Conservation (phyloP, 2,888 invertebrate genomes). For the Pycnomerus fuliginosus region DNA sequence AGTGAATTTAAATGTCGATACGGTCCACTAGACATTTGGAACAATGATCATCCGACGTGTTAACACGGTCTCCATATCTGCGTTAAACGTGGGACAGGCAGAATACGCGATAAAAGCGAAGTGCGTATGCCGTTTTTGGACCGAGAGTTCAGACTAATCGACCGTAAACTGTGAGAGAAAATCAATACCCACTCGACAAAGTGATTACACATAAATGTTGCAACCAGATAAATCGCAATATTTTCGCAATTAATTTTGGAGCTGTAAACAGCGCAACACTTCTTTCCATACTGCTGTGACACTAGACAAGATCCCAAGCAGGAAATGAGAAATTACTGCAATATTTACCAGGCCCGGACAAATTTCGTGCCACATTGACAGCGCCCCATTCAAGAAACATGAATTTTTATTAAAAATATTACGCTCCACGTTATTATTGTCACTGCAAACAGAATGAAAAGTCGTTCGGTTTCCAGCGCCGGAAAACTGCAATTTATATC, state of each 20-base stretch:
- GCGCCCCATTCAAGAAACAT: not conserved
- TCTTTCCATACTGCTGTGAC: not conserved
- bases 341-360: conserved; percentile 1
- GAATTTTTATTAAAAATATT: not conserved
- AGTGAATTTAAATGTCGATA: conserved; percentile 29
- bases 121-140: conserved; percentile 22
- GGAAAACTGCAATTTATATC: conserved; percentile 42
- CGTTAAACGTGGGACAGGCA: conserved; percentile 19
- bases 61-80: conserved; percentile 21
- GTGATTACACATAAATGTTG: conserved; percentile 23
- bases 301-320: conserved; percentile 6
- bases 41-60: conserved; percentile 25
- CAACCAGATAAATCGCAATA: conserved; percentile 19
- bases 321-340: conserved; percentile 12
- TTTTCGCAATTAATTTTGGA: not conserved
- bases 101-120: conserved; percentile 20
- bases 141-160: conserved; percentile 27
- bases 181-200: conserved; percentile 25
- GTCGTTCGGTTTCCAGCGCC: conserved; percentile 33
- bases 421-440: no score
- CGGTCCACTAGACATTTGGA: conserved; percentile 31
- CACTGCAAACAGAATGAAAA: conserved; percentile 25
- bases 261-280: not conserved
- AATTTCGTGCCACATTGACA: not conserved
- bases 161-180: conserved; percentile 30